Evolutionary conservation across 2,113 vertebrate genomes (phyloP).

Genomic region (Caranx melampygus): DNA sequence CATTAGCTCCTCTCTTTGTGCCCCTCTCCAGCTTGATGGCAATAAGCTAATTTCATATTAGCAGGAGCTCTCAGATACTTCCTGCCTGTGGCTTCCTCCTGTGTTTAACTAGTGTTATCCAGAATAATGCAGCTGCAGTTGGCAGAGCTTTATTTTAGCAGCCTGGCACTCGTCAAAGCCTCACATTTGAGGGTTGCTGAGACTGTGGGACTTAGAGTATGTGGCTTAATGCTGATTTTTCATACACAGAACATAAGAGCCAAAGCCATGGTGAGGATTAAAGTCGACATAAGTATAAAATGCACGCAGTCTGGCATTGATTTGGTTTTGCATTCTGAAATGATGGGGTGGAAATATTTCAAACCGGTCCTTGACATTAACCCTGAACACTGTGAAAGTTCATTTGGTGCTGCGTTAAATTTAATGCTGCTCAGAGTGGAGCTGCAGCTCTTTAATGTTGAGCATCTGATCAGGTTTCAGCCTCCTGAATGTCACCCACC

Average conservation of each 20-base stretch:
- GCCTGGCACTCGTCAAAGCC: not conserved
- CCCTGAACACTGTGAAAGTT: not conserved
- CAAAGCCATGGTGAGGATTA: constrained; percentile 1
- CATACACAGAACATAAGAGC: constrained; percentile 12
- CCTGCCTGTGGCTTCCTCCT: constrained; percentile 2
- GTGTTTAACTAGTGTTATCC: constrained; percentile 18
- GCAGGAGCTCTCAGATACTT: constrained; percentile 12
- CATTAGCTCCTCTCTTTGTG: constrained; percentile 64
- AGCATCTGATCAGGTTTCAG: too few species aligned
- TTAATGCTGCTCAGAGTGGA: too few species aligned
- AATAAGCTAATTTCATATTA: constrained; percentile 45
- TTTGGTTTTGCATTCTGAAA: not conserved
- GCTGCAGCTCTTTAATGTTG: too few species aligned
- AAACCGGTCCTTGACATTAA: too few species aligned
- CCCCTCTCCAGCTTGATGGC: constrained; percentile 36
- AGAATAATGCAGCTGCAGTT: constrained; percentile 7
- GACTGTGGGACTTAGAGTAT: not conserved
- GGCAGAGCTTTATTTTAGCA: constrained; percentile 14
- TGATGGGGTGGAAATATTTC: not conserved
- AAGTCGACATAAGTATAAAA: not conserved
- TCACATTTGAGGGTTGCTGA: constrained; percentile 5
- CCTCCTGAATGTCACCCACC: too few species aligned
- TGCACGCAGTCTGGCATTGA: not conserved
- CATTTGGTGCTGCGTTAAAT: too few species aligned
- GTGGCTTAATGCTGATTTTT: constrained; percentile 13